Evolutionary conservation across 1,140 invertebrate species (phyloP), one percentile per base, ranked within the genome.

Genomic region (Cardiocondyla obscurior): DNA sequence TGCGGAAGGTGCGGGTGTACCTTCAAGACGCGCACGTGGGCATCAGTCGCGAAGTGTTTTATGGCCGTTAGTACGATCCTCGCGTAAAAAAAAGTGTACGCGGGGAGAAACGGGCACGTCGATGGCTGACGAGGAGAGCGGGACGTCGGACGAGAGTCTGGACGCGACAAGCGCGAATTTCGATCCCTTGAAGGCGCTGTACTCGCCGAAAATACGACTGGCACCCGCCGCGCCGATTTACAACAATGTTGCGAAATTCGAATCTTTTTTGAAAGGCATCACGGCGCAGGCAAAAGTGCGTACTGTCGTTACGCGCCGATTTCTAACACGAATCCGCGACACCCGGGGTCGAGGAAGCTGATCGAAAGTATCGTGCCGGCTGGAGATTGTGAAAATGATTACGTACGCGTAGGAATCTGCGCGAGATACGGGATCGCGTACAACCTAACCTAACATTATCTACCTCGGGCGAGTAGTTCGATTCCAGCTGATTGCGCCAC

Each of bases 101-200:
- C 53, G 39, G 16, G 16, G 46, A 14, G 14, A 12, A 25, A 44
- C 12, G 30, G 14, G 36, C n/a, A 19, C 22, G 12, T 36, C 88
- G 30, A 94, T 94, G 92, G 89, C 91, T 30, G 92, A 90, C 14
- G 79, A 83, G 4, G 85, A 88, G 6, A 83, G 82, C 30, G 83
- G 82, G 2, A 92, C 93, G 5, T 94, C 94, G 28, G 95, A 96
- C n/a, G 95, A 95, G 10, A 95, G 95, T 93, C 90, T 96, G 36
- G 95, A 96, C 90, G 93, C 95, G 42, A 95, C 91, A 73, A 96
- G 96, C 90, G 95, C 95, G 5, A 94, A 94, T 57, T 97, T 97
- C 73, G 95, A 97, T 92, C 95, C 97, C 0, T 58, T 96, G 0
- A 95, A 95, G 89, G 96, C 95, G 2, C 90, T 97, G 14, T 96